These are phyloP conservation scores for Rhinoptilus africanus DNA, from an alignment of 2,113 vertebrate genomes.

Conservation along the genomic window DNA sequence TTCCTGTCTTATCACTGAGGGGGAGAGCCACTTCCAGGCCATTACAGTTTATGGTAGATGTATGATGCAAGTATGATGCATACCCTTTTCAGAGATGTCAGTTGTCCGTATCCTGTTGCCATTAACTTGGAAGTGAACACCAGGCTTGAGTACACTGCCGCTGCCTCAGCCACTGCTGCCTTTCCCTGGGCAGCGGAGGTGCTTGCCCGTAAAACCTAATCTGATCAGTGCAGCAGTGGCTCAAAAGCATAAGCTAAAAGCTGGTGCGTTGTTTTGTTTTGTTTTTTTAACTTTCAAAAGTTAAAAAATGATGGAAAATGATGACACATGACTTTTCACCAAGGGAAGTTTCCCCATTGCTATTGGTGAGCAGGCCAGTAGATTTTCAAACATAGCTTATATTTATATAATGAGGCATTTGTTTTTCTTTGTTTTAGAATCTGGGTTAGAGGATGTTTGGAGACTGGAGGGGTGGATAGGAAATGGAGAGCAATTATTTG, in stretches of 20 bases:
- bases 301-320: background rate
- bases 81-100: background rate
- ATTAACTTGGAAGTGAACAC: background rate
- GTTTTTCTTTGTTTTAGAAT: conserved; percentile 52
- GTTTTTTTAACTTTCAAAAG: background rate
- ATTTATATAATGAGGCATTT: conserved; percentile 52
- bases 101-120: background rate
- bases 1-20: background rate
- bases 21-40: background rate
- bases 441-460: conserved; percentile 54
- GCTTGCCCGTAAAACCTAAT: background rate
- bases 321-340: background rate
- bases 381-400: conserved; percentile 11
- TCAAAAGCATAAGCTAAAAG: background rate
- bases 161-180: background rate
- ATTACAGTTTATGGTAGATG: background rate
- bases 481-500: conserved; percentile 32
- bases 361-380: conserved; percentile 1
- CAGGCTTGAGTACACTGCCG: background rate
- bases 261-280: background rate
- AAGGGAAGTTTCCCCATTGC: background rate
- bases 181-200: background rate
- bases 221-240: background rate
- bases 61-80: background rate
- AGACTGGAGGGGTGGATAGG: conserved; percentile 8